These are phyloP conservation scores for Rhea pennata DNA, from an alignment of 2,113 vertebrate genomes.

Conservation along the genomic window DNA sequence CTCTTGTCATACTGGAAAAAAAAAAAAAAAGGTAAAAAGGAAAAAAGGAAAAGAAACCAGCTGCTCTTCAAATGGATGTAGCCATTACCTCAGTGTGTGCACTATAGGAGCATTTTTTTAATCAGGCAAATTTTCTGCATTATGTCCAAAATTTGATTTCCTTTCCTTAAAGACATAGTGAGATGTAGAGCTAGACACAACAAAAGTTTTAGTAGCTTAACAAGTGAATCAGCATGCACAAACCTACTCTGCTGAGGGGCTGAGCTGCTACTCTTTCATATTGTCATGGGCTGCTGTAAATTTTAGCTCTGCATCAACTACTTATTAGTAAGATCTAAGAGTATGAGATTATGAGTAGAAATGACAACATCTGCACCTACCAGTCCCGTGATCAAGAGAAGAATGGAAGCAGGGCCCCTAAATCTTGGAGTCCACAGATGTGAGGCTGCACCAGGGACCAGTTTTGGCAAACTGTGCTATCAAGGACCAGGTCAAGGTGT, in stretches of 20 bases:
- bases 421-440: not conserved
- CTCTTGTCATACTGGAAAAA: slow-evolving; percentile 47
- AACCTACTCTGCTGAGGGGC: not conserved
- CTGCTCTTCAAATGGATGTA: slow-evolving; percentile 52
- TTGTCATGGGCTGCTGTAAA: not conserved
- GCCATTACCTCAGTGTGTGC: slow-evolving; percentile 53
- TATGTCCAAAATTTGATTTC: slow-evolving; percentile 37
- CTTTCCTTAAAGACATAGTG: not conserved
- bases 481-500: not conserved
- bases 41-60: slow-evolving; percentile 18
- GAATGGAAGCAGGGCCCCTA: not conserved
- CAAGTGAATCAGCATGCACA: not conserved
- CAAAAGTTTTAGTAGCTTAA: slow-evolving; percentile 27
- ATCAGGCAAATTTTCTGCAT: slow-evolving; percentile 43
- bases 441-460: not conserved
- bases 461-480: not conserved
- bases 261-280: not conserved
- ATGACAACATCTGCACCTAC: not conserved
- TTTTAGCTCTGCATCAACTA: not conserved
- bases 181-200: slow-evolving; percentile 32
- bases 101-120: slow-evolving; percentile 23
- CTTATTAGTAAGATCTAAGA: not conserved
- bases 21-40: not conserved
- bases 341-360: not conserved
- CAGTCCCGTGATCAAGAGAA: not conserved